Base-by-base conservation (phyloP, 2,888 invertebrate species). In the Ommatoiulus sabulosus region DNA sequence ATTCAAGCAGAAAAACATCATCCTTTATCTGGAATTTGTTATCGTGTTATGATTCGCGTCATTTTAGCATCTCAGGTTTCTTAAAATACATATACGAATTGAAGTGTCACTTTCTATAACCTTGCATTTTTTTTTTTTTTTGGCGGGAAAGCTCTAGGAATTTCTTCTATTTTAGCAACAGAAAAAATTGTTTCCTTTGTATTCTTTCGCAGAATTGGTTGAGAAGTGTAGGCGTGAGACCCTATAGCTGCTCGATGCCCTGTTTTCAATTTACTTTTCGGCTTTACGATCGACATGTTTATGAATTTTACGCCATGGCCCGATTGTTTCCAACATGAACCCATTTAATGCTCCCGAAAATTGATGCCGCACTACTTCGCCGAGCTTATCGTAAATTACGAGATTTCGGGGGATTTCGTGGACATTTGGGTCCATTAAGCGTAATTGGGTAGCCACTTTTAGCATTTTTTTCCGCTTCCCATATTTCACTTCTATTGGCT, bases 391-490 rank as follows among this genome's bases (percentile, higher is more conserved):
- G 63, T 63, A 63, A 63, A 63, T 63, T 63, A 63, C 63, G 63
- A 63, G 63, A 63, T 63, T 63, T 63, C 63, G 63, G 6, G 17
- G 63, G 63, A 63, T 63, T 63, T 63, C 63, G 63, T 63, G 63
- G 63, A 63, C 63, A 63, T 63, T 63, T n/a, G 63, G 63, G n/a
- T 63, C 63, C 63, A 63, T 63, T 63, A 63, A 63, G n/a, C 63
- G 63, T 63, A 63, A 63, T 63, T 63, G 63, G 63, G 17, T 63
- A 17, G 63, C 63, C 63, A 63, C n/a, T 63, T 63, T 63, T n/a
- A 63, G 63, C 63, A 63, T 63, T 63, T 63, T 63, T 63, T 63
- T 57, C 15, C 57, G 4, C 17, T n/a, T 4, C n/a, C 63, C n/a
- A 63, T 63, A 63, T 63, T 63, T 63, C 63, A 63, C 63, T 63